A percentile compares a stretch with the other conserved stretches of the same genome.
Conservation (phyloP, 2,888 invertebrate species). For the Trissoscelio sp. region DNA sequence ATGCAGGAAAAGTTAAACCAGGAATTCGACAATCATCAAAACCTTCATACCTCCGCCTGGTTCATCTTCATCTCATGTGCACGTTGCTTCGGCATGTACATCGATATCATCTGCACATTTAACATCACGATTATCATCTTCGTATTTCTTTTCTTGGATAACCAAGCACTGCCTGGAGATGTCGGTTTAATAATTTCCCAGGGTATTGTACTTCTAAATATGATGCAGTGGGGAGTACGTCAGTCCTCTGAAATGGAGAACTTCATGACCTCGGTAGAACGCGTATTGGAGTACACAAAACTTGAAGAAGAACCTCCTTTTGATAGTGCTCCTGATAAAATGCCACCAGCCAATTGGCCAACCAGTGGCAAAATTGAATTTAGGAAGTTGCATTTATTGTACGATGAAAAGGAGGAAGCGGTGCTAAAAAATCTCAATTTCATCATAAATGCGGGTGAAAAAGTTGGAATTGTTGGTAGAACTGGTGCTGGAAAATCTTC, state of each 20-base stretch:
- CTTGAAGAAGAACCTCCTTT: conserved; percentile 87
- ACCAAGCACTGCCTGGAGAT: conserved; percentile 82
- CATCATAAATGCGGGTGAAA: conserved; percentile 85
- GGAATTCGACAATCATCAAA: conserved; percentile 86
- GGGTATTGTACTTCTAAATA: conserved; percentile 83
- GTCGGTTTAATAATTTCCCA: conserved; percentile 85
- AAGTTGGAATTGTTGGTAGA: conserved; percentile 88
- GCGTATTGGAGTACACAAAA: conserved; percentile 87
- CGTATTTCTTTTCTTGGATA: conserved; percentile 85
- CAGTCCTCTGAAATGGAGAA: conserved; percentile 86
- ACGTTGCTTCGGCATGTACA: conserved; percentile 87
- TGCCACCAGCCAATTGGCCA: conserved; percentile 85
- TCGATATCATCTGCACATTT: conserved; percentile 86
- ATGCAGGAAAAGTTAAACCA: conserved; percentile 87
- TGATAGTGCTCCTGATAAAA: conserved; percentile 76
- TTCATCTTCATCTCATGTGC: conserved; percentile 88
- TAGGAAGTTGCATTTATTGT: conserved; percentile 85
- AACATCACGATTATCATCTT: conserved; percentile 87
- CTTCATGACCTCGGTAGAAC: conserved; percentile 88
- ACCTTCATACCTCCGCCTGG: conserved; percentile 88
- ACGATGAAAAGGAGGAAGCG: conserved; percentile 78
- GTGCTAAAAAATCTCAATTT: conserved; percentile 86
- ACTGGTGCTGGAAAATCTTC: conserved; percentile 89
- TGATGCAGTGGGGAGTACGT: conserved; percentile 88
- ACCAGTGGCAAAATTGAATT: conserved; percentile 84